phyloP scores from a whole-genome alignment of 2,797 vertebrate genomes.

The Leucoraja ocellata region DNA sequence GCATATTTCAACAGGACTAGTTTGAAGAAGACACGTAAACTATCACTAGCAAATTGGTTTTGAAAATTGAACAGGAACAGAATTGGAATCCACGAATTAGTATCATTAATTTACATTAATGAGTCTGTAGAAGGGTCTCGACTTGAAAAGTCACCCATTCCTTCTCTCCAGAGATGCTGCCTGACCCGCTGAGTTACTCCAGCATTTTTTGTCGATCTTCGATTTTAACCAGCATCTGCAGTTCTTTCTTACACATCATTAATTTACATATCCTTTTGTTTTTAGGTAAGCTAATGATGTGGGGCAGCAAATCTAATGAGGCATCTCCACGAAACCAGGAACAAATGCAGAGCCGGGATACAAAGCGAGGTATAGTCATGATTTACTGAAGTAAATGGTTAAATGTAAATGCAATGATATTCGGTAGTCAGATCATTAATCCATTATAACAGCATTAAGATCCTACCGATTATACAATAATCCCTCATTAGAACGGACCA shows the following conservation, averaged over 20 bases:
- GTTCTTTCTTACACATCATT: background rate
- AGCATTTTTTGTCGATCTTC: too few relatives aligned
- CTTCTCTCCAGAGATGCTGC: too few relatives aligned
- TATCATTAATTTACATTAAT: background rate
- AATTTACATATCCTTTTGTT: constrained; percentile 40
- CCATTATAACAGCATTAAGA: background rate
- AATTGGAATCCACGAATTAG: background rate
- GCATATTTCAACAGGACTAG: too few relatives aligned
- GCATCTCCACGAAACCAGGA: constrained; percentile 57
- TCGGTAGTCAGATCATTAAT: background rate
- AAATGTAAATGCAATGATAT: background rate
- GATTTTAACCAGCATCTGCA: too few relatives aligned
- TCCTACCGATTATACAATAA: background rate
- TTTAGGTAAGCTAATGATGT: constrained; percentile 70
- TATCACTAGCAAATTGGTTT: background rate
- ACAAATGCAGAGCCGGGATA: constrained; percentile 56
- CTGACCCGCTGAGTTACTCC: too few relatives aligned
- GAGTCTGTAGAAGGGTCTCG: too few relatives aligned
- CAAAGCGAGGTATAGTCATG: constrained; percentile 62
- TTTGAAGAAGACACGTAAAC: too few relatives aligned
- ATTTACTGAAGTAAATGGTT: background rate
- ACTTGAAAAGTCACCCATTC: too few relatives aligned
- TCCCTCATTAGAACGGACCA: too few relatives aligned
- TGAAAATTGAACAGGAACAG: background rate
- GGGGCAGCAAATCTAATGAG: constrained; percentile 67